Evolutionary conservation across 2,888 invertebrate species (phyloP).

Genomic region (Steinernema hermaphroditum): DNA sequence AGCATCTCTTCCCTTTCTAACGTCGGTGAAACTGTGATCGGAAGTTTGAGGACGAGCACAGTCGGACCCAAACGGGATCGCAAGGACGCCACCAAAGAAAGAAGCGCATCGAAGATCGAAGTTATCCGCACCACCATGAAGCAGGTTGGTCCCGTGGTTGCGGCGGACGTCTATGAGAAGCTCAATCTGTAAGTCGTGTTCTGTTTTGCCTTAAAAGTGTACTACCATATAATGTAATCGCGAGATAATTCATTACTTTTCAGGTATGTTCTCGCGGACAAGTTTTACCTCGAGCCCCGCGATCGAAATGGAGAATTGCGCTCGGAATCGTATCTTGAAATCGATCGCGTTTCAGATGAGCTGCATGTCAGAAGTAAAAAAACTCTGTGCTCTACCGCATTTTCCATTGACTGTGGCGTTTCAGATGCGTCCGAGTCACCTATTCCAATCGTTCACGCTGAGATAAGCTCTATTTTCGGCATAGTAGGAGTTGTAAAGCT

Average conservation of each 20-base stretch:
- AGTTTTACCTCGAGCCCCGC: constrained; percentile 60
- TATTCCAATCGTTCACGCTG: constrained; percentile 58
- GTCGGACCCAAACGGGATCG: neutral
- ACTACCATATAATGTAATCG: no score
- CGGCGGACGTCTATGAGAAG: neutral
- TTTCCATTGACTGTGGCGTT: constrained; percentile 24
- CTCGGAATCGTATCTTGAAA: constrained; percentile 53
- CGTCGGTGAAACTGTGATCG: neutral
- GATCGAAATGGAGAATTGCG: constrained; percentile 52
- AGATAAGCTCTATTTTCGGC: constrained; percentile 59
- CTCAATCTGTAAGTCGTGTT: neutral
- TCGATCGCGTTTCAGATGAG: constrained; percentile 50
- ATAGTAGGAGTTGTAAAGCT: constrained; percentile 61
- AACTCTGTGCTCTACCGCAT: no score
- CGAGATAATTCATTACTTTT: no score
- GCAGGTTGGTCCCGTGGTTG: neutral
- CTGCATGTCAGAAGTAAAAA: constrained; percentile 37
- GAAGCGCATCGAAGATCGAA: neutral
- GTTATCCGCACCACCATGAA: neutral
- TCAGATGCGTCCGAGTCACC: constrained; percentile 46
- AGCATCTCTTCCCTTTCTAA: neutral
- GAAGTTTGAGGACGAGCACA: neutral
- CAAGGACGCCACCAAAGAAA: neutral
- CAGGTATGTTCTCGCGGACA: constrained; percentile 53
- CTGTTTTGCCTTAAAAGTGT: no score